Percentiles rank a stretch among this genome's conserved stretches.
Evolutionary conservation across 2,113 vertebrate species (phyloP).

Genomic region (Ceyx cyanopectus): DNA sequence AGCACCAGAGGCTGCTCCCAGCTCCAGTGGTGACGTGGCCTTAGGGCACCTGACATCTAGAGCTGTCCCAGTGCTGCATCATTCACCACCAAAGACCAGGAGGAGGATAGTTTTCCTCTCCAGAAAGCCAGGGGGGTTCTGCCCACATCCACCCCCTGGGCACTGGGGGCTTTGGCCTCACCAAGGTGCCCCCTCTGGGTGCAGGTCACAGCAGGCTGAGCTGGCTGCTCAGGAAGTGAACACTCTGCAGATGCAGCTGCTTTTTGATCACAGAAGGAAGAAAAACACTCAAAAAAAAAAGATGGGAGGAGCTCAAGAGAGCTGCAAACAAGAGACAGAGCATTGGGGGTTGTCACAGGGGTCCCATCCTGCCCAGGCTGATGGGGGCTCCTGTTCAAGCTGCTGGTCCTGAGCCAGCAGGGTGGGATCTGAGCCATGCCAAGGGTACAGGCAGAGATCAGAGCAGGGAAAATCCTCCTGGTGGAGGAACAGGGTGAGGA

Average conservation of each 20-base stretch:
- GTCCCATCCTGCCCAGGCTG: too few species aligned
- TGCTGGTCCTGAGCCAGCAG: not conserved
- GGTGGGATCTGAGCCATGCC: accelerated
- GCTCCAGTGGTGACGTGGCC: not conserved
- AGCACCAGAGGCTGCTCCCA: not conserved
- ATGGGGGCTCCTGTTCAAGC: accelerated
- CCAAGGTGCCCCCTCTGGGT: not conserved
- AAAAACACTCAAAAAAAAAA: not conserved
- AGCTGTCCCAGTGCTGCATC: not conserved
- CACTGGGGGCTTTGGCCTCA: accelerated
- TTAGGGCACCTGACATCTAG: not conserved
- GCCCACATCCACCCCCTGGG: not conserved
- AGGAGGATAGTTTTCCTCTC: not conserved
- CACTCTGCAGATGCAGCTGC: not conserved
- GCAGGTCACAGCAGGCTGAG: not conserved
- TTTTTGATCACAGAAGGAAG: not conserved
- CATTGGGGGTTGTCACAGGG: accelerated
- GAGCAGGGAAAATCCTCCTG: not conserved
- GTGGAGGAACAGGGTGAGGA: not conserved
- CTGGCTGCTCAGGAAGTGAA: conserved; percentile 25
- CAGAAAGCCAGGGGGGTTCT: not conserved
- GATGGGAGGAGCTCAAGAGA: not conserved
- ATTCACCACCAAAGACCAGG: not conserved
- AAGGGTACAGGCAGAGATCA: not conserved
- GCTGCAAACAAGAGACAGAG: not conserved